phyloP scores from a whole-genome alignment of 2,888 invertebrate species.

The Gortyna flavago region DNA sequence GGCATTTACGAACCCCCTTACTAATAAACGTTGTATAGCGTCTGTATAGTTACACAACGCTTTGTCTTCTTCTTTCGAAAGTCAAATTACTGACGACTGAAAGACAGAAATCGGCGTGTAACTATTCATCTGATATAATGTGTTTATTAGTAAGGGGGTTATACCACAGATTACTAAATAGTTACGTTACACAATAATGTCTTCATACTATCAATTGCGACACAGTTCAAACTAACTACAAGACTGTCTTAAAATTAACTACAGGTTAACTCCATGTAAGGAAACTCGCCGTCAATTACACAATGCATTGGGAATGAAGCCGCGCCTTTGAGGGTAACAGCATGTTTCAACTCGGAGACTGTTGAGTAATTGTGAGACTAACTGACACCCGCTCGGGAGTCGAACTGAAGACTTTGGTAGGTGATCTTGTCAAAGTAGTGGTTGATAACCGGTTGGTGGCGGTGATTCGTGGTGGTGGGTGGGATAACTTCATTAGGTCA shows the following conservation, averaged over 20 bases:
- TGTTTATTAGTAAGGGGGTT: too few relatives aligned
- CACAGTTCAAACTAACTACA: conserved; percentile 12
- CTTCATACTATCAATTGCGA: not conserved
- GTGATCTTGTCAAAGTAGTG: conserved; percentile 5
- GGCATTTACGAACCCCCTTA: too few relatives aligned
- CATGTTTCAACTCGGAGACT: conserved; percentile 35
- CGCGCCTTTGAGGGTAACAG: conserved; percentile 33
- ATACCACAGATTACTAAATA: too few relatives aligned
- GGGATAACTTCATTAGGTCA: not conserved
- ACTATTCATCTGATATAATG: too few relatives aligned
- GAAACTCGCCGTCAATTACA: conserved; percentile 22
- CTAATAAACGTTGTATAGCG: too few relatives aligned
- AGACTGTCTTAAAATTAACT: not conserved
- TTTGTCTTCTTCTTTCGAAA: too few relatives aligned
- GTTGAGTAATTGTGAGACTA: conserved; percentile 48
- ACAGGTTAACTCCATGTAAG: conserved; percentile 14
- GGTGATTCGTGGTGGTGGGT: not conserved
- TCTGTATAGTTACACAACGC: too few relatives aligned
- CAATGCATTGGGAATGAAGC: conserved; percentile 40
- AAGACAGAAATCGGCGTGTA: too few relatives aligned
- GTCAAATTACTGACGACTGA: too few relatives aligned
- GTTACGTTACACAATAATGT: too few relatives aligned
- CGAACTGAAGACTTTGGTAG: conserved; percentile 16
- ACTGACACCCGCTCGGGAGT: conserved; percentile 56
- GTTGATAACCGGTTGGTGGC: too few relatives aligned